Percentiles rank a stretch among this genome's conserved stretches.
These are phyloP conservation scores for Apis cerana DNA, from an alignment of 1,140 invertebrate genomes.

Conservation along the genomic window DNA sequence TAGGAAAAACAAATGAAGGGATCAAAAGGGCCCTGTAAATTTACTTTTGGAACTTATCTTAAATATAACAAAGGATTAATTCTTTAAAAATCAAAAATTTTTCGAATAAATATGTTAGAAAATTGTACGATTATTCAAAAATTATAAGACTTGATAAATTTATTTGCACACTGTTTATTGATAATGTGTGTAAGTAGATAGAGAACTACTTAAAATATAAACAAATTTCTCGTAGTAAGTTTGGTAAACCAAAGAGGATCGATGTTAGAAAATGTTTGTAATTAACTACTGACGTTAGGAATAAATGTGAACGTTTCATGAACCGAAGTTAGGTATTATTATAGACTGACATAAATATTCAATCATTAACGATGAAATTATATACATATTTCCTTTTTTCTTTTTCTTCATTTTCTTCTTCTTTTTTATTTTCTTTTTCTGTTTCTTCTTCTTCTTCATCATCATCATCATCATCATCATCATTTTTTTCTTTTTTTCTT, in stretches of 20 bases:
- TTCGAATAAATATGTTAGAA: slow-evolving; percentile 8
- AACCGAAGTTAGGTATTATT: neutral
- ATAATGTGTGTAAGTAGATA: slow-evolving; percentile 35
- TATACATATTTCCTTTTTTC: neutral
- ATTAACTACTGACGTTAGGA: slow-evolving; percentile 14
- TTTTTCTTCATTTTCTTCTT: neutral
- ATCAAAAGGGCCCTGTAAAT: slow-evolving; percentile 32
- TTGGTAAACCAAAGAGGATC: slow-evolving; percentile 45
- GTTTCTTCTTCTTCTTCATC: neutral
- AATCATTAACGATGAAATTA: neutral
- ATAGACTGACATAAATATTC: slow-evolving; percentile 25
- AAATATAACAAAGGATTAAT: neutral
- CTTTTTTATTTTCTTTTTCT: neutral
- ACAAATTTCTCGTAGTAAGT: slow-evolving; percentile 30
- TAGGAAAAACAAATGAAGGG: slow-evolving; percentile 19
- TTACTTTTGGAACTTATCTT: slow-evolving; percentile 15
- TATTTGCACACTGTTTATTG: slow-evolving; percentile 27
- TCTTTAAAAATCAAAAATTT: slow-evolving; percentile 34
- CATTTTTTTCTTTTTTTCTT: too few species aligned
- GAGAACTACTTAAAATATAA: slow-evolving; percentile 26
- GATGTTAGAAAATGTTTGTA: slow-evolving; percentile 30
- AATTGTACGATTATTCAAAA: slow-evolving; percentile 29
- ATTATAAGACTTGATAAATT: slow-evolving; percentile 27
- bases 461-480: too few species aligned
- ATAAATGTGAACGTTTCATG: neutral